These are phyloP conservation scores for Charina bottae DNA, from an alignment of 2,113 vertebrate genomes.

Conservation along the genomic window DNA sequence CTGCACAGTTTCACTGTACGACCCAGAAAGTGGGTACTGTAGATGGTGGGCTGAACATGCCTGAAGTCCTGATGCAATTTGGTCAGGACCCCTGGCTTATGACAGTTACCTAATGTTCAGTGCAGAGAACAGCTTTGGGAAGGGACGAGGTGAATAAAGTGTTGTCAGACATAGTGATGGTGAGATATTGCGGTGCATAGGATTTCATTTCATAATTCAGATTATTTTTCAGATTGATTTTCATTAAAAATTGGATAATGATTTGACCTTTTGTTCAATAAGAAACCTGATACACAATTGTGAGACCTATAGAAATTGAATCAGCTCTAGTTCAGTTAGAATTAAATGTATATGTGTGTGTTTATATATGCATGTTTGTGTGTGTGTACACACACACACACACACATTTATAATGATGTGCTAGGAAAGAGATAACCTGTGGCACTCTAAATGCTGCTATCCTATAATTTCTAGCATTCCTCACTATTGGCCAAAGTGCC, in stretches of 20 bases:
- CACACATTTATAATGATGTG: not conserved
- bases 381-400: not conserved
- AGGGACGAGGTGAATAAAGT: not conserved
- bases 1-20: not conserved
- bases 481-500: not conserved
- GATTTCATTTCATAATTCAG: not conserved
- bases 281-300: not conserved
- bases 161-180: not conserved
- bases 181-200: not conserved
- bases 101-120: not conserved
- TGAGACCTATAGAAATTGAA: not conserved
- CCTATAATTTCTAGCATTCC: not conserved
- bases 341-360: not conserved
- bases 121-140: not conserved
- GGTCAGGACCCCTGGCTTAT: not conserved
- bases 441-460: not conserved
- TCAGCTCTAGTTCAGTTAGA: not conserved
- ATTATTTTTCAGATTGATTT: not conserved
- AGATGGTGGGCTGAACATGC: not conserved
- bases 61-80: not conserved
- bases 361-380: not conserved
- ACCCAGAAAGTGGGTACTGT: not conserved
- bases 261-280: not conserved
- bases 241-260: not conserved
- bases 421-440: not conserved